Conservation (phyloP, 2,888 invertebrate species). For the Aleiodes leptofemur region DNA sequence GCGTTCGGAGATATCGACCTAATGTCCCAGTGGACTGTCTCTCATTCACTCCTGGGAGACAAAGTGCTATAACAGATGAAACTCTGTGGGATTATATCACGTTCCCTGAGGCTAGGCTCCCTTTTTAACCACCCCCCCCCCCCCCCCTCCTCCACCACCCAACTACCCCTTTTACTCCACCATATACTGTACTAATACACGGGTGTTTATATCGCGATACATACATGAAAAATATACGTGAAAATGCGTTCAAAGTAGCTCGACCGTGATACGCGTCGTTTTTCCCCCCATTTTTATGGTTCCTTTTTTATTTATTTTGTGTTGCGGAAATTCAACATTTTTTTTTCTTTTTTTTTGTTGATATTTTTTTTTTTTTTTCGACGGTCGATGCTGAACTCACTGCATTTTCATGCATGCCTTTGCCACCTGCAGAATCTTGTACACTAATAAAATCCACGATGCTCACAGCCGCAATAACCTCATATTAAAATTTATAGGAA, state of each 20-base stretch:
- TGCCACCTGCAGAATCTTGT: constrained; percentile 38
- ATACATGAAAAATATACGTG: constrained; percentile 31
- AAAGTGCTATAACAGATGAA: constrained; percentile 43
- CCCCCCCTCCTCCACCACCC: neutral
- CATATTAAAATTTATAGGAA: constrained; percentile 46
- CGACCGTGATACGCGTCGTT: constrained; percentile 31
- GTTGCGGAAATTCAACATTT: constrained; percentile 14
- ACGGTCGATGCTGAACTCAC: constrained; percentile 39
- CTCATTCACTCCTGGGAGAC: constrained; percentile 46
- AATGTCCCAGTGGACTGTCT: constrained; percentile 41
- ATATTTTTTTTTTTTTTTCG: constrained; percentile 16
- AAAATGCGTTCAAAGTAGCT: constrained; percentile 22
- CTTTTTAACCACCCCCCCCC: neutral
- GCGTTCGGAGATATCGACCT: constrained; percentile 41
- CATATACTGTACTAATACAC: neutral
- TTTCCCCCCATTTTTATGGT: neutral
- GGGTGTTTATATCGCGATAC: constrained; percentile 37
- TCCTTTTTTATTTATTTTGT: constrained; percentile 7
- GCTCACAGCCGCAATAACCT: constrained; percentile 47
- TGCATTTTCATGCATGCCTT: constrained; percentile 35
- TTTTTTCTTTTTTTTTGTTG: constrained; percentile 15
- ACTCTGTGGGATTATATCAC: constrained; percentile 40
- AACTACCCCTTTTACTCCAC: neutral
- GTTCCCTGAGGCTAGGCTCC: constrained; percentile 32
- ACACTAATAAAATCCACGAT: constrained; percentile 40